Base-by-base conservation (phyloP, 2,797 vertebrate species). In the Setipinna tenuifilis region DNA sequence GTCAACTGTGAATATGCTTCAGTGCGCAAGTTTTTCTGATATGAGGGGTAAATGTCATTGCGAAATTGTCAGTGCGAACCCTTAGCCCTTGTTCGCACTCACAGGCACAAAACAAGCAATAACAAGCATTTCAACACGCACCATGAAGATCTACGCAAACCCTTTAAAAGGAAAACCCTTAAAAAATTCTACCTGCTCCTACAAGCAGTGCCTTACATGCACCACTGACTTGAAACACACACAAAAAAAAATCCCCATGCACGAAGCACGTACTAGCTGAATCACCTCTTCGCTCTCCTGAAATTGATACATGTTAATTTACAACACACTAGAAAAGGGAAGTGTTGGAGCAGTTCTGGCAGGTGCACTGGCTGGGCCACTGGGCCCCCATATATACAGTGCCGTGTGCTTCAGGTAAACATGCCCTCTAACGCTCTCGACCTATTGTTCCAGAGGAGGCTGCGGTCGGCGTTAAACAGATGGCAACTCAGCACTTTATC, bases 401-500 rank as follows among this genome's bases (percentile, higher is more conserved):
- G 68, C 3, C 2, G 16, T 21, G 44, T 78, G 71, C 16, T 21
- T 6, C 71, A 78, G 71, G 17, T 78, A 44, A 78, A 78, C 35
- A 78, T 44, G 71, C 35, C 50, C 71, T 41, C 35, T 78, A 31
- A 78, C 71, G 31, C 71, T 44, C 31, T 19, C 6, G 17, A 78
- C 44, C 71, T 44, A 41, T 78, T 78, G 71, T 78, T 78, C 71
- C 19, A 19, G 71, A 44, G 35, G 35, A 78, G 71, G 4, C 7
- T 44, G 31, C 21, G 35, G 71, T n/a, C 71, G 21, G 71, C 35
- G 21, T 78, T 44, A 41, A 41, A 44, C 71, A 21, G 71, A 41
- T 44, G 71, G 31, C 71, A 35, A 78, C 71, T 78, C 71, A 78
- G 71, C 71, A 78, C 71, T 44, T 78, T 41, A 35, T 35, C 35